Base-by-base conservation (phyloP, 2,888 invertebrate genomes). In the Agonopterix alstromeriana region DNA sequence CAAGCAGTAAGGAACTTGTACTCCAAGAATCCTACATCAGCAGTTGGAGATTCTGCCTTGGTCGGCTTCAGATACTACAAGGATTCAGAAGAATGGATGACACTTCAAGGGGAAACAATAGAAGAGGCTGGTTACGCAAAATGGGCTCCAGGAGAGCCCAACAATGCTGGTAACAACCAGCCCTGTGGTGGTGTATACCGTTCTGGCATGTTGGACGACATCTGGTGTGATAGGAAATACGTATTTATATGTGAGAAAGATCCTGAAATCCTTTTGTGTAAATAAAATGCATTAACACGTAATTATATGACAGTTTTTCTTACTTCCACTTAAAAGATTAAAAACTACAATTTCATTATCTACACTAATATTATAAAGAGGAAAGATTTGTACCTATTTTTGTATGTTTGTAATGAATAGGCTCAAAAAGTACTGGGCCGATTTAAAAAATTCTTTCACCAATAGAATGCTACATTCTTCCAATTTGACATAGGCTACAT, bases 161-260 rank as follows among this genome's bases (percentile, higher is more conserved):
- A 72, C 46, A 69, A 73, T 52, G 42, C 59, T 0, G 48, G 61
- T 0, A 50, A 52, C 0, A 68, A 66, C 0, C 66, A 77, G 51
- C 67, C 9, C 49, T 78, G 73, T 43, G 71, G 71, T 0, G 55
- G 58, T 0, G 54, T 77, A 7, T 65, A 60, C 50, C 55, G 72
- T 2, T 44, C 44, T 1, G 73, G 62, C 0, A 35, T 51, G 8
- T 48, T 73, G 0, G 62, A 71, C 10, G 74, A 77, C 48, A 47
- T 65, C 5, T 70, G 67, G 66, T 78, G 70, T 43, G 57, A 62
- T 10, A 52, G 54, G 10, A 11, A 17, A 1, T 57, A 57, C 17
- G 53, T 58, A 0, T 71, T 68, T 43, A 52, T 71, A 17, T 71
- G 70, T 44, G 72, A 72, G 47, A 70, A 65, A 49, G 53, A 50